These are phyloP conservation scores for Pogonomyrmex barbatus DNA, from an alignment of 1,140 invertebrate genomes.

Conservation along the genomic window DNA sequence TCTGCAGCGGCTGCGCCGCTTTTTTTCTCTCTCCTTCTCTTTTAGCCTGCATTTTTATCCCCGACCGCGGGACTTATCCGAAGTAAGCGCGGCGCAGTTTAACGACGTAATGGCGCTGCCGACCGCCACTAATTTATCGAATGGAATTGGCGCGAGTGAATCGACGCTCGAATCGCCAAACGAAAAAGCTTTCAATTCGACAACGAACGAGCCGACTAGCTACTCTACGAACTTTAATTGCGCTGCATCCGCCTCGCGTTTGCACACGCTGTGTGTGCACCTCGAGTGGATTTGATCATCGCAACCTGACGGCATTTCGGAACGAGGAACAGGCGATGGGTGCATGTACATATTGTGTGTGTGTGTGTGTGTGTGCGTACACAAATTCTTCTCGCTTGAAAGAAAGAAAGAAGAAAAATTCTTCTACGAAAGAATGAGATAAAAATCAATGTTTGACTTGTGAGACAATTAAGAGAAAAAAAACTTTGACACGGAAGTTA, in stretches of 20 bases:
- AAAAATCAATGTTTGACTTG: not conserved
- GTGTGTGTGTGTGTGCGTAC: not conserved
- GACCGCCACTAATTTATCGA: slow-evolving; percentile 66
- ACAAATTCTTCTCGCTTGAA: not conserved
- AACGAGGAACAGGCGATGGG: not conserved
- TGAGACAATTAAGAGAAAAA: not conserved
- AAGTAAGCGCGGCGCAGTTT: slow-evolving; percentile 45
- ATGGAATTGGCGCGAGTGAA: slow-evolving; percentile 51
- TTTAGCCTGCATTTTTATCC: slow-evolving; percentile 36
- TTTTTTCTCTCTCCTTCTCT: slow-evolving; percentile 4
- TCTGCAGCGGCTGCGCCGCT: no score
- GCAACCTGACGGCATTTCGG: slow-evolving; percentile 24
- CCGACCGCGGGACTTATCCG: slow-evolving; percentile 27
- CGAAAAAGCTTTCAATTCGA: slow-evolving; percentile 63
- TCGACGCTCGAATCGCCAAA: slow-evolving; percentile 44
- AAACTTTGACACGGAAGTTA: not conserved
- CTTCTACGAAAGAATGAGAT: not conserved
- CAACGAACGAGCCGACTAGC: slow-evolving; percentile 54
- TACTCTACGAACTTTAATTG: slow-evolving; percentile 61
- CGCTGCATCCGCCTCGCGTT: slow-evolving; percentile 37
- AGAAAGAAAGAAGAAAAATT: not conserved
- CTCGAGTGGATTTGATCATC: slow-evolving; percentile 36
- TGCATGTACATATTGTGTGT: not conserved
- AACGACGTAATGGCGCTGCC: slow-evolving; percentile 58
- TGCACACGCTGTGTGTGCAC: slow-evolving; percentile 44